Evolutionary conservation across 1,140 invertebrate genomes (phyloP).

Genomic region (Pseudomyrmex flavicornis): DNA sequence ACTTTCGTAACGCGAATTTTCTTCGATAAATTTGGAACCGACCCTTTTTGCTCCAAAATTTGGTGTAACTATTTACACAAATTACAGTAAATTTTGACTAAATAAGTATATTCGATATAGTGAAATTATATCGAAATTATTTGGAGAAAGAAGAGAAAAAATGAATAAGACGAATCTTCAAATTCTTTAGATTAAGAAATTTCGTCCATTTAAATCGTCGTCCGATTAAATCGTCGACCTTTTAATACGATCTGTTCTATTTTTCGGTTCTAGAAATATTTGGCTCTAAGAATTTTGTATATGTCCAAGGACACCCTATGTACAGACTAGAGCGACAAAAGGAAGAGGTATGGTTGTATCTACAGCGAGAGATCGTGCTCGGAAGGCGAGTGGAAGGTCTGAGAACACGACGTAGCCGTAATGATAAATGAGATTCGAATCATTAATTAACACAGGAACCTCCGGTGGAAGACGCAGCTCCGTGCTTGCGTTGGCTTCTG

Average conservation of each 20-base stretch:
- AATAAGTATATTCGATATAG: neutral
- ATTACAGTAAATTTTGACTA: neutral
- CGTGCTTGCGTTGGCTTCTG: conserved; percentile 57
- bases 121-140: neutral
- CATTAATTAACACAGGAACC: conserved; percentile 76
- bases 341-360: conserved; percentile 49
- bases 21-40: neutral
- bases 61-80: neutral
- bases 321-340: conserved; percentile 29
- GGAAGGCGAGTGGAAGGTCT: conserved; percentile 53
- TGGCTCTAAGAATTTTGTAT: too few species aligned
- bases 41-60: neutral
- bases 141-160: neutral
- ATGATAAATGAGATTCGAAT: conserved; percentile 80
- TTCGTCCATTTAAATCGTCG: neutral
- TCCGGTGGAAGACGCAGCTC: conserved; percentile 10
- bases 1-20: neutral
- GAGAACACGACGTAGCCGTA: conserved; percentile 53
- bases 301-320: conserved; percentile 22
- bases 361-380: conserved; percentile 59
- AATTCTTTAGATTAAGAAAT: neutral
- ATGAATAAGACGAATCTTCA: neutral
- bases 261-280: too few species aligned
- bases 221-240: neutral
- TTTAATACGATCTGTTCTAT: neutral